phyloP scores from a whole-genome alignment of 92 coral and sea anemone species.

The Nematostella vectensis region DNA sequence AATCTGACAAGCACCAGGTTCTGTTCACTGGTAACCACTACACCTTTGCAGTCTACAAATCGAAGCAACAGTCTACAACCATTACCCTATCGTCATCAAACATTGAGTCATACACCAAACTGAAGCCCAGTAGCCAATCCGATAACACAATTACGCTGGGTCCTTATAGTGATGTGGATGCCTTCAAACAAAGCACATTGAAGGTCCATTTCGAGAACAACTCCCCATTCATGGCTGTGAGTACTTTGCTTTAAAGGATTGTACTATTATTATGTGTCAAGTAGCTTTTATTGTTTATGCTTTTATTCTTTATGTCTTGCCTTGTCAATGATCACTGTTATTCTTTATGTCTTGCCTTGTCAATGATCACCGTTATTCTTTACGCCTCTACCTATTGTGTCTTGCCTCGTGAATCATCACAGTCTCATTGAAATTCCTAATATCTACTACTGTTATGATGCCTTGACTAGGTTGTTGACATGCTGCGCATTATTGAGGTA shows the following conservation, averaged over 20 bases:
- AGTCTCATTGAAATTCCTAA: too few relatives aligned
- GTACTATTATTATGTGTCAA: not conserved
- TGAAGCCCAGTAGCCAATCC: conserved; percentile 69
- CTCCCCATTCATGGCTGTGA: conserved; percentile 90
- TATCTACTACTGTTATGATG: too few relatives aligned
- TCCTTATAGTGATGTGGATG: conserved; percentile 68
- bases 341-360: too few relatives aligned
- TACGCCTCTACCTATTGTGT: too few relatives aligned
- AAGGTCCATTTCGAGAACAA: conserved; percentile 91
- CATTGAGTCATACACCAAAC: conserved; percentile 80
- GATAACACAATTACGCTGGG: conserved; percentile 81
- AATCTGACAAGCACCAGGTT: conserved; percentile 85
- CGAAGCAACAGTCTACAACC: conserved; percentile 74
- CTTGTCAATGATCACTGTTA: too few relatives aligned
- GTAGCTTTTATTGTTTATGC: too few relatives aligned
- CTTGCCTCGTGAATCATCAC: too few relatives aligned
- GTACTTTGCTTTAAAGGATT: conserved; percentile 9
- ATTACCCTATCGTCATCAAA: conserved; percentile 77
- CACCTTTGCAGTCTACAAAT: conserved; percentile 60
- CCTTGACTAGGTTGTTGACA: conserved; percentile 83
- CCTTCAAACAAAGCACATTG: conserved; percentile 68
- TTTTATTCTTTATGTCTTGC: too few relatives aligned
- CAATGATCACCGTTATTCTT: too few relatives aligned
- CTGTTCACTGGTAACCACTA: conserved; percentile 92
- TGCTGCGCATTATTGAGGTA: conserved; percentile 80